Evolutionary conservation across 2,888 invertebrate species (phyloP), one percentile per base, ranked within the genome.

Genomic region (Phalera bucephala): DNA sequence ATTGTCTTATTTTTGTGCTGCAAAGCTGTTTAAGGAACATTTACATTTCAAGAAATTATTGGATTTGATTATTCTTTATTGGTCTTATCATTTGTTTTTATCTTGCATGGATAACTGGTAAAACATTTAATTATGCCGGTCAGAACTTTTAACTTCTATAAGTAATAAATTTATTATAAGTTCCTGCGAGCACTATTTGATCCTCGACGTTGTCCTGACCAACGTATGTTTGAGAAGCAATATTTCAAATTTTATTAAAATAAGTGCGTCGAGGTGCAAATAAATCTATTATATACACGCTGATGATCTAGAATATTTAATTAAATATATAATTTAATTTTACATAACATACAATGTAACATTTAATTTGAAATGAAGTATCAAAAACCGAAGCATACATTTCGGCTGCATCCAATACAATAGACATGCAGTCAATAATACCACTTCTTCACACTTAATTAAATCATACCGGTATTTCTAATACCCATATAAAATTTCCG

Each of bases 401-500:
- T 25, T 12, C 5, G 25, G 12, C 7, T 12, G 23, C 23, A 23
- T 11, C 23, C 3, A 10, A 23, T 6, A 23, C 22, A 9, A 23
- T 5, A 11, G 11, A 4, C 11, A n/a, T n/a, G n/a, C 7, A 10
- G 22, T 4, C 5, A 7, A 12, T 12, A 15, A n/a, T 14, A 15
- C 28, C 28, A 28, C 9, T 15, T 28, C 13, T 26, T 11, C 10
- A 20, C 17, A 19, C 34, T 15, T 21, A 27, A 36, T 36, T 38
- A 33, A 28, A 20, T 31, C 31, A 10, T 38, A 27, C 17, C 28
- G 37, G 27, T 13, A 21, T 29, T n/a, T n/a, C 3, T 51, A 36
- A 48, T 45, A 36, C 3, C 33, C 36, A 12, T 55, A 57, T 52
- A 55, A 41, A 62, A 64, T 66, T 45, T 33, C 49, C 34, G 55